Evolutionary conservation across 2,113 vertebrate genomes (phyloP).

Genomic region (Mesitornis unicolor): DNA sequence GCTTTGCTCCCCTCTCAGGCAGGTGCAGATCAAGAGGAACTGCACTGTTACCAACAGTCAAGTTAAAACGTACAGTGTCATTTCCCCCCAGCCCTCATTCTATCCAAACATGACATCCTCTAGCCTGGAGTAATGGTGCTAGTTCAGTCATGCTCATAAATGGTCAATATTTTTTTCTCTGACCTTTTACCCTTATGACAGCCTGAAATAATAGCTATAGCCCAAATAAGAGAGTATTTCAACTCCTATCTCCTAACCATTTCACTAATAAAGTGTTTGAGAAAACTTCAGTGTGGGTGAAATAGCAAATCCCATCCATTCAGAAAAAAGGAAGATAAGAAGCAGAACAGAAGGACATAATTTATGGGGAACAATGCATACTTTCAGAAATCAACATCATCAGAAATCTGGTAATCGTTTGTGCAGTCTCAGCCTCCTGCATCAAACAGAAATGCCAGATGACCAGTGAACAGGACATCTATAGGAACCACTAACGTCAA

Average conservation of each 20-base stretch:
- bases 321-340: neutral
- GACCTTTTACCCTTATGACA: neutral
- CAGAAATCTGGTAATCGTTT: neutral
- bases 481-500: neutral
- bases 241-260: neutral
- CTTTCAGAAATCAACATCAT: neutral
- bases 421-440: neutral
- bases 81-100: neutral
- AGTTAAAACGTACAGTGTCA: neutral
- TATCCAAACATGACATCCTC: neutral
- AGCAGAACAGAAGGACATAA: neutral
- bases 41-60: neutral
- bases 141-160: constrained; percentile 1
- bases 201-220: neutral
- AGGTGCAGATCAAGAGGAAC: neutral
- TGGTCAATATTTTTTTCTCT: neutral
- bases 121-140: neutral
- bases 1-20: neutral
- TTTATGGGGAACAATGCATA: neutral
- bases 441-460: neutral
- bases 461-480: neutral
- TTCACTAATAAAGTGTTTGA: neutral
- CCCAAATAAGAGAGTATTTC: neutral
- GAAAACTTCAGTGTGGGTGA: neutral
- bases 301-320: neutral